phyloP scores from a whole-genome alignment of 2,113 vertebrate genomes.

The Grus americana region DNA sequence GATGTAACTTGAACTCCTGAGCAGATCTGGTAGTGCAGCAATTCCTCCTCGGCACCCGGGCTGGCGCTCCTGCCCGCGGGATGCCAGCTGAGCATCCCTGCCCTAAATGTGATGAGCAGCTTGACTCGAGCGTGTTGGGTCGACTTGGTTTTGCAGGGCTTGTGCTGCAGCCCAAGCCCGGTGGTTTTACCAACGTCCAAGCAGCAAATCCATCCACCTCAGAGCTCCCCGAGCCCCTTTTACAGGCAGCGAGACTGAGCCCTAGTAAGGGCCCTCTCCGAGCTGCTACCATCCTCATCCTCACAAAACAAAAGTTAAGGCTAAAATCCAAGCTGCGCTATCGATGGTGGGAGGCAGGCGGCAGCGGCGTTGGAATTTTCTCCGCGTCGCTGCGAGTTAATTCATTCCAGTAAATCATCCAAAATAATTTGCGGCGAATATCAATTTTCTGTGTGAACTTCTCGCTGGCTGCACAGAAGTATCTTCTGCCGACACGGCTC shows the following conservation, averaged over 20 bases:
- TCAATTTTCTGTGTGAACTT: constrained; percentile 67
- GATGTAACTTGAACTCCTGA: accelerated
- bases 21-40: too few species aligned
- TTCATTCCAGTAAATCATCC: constrained; percentile 71
- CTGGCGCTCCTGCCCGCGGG: accelerated
- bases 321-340: accelerated
- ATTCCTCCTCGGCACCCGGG: accelerated
- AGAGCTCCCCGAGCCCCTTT: not conserved
- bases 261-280: accelerated
- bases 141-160: not conserved
- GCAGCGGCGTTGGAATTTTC: not conserved
- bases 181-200: accelerated
- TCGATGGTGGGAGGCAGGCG: not conserved
- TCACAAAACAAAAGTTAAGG: accelerated
- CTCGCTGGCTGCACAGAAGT: constrained; percentile 52
- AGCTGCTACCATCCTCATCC: not conserved
- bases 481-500: constrained; percentile 50
- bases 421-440: constrained; percentile 60
- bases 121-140: accelerated
- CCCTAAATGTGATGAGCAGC: not conserved
- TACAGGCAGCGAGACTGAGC: not conserved
- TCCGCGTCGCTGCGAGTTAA: constrained; percentile 45
- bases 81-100: not conserved
- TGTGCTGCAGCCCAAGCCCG: not conserved
- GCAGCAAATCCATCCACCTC: accelerated